A percentile compares a stretch with the other conserved stretches of the same genome.
These are phyloP conservation scores for Tupaia tana DNA, from an alignment of 2,113 vertebrate species.

Conservation along the genomic window DNA sequence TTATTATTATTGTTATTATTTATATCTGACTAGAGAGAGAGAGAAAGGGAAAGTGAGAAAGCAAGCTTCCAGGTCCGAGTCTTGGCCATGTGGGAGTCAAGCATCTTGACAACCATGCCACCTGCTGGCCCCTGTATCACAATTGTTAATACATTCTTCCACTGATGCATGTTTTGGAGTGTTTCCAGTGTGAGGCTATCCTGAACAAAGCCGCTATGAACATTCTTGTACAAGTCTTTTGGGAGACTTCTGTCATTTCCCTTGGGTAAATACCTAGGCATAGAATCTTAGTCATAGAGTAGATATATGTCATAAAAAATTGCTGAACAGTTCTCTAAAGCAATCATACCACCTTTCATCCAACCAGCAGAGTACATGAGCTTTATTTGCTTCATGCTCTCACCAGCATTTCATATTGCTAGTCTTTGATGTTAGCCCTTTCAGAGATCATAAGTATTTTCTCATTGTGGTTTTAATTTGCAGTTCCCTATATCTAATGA, in stretches of 20 bases:
- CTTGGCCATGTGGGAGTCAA: no score
- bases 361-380: not conserved
- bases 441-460: not conserved
- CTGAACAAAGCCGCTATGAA: not conserved
- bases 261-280: not conserved
- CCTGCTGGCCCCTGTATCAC: no score
- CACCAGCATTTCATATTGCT: not conserved
- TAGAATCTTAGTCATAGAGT: not conserved
- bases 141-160: not conserved
- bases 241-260: not conserved
- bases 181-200: not conserved
- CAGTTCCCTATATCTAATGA: not conserved
- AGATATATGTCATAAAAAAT: not conserved
- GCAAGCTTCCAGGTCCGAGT: no score
- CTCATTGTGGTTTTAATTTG: not conserved
- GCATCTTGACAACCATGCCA: no score
- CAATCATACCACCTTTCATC: not conserved
- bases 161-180: not conserved
- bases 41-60: no score
- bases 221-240: not conserved
- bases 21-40: no score
- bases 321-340: not conserved
- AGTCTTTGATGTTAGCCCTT: slow-evolving; percentile 21
- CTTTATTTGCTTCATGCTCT: not conserved
- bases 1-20: no score